Percentiles rank a stretch among this genome's conserved stretches.
These are phyloP conservation scores for Liparis tanakae DNA, from an alignment of 2,797 vertebrate genomes.

Conservation along the genomic window DNA sequence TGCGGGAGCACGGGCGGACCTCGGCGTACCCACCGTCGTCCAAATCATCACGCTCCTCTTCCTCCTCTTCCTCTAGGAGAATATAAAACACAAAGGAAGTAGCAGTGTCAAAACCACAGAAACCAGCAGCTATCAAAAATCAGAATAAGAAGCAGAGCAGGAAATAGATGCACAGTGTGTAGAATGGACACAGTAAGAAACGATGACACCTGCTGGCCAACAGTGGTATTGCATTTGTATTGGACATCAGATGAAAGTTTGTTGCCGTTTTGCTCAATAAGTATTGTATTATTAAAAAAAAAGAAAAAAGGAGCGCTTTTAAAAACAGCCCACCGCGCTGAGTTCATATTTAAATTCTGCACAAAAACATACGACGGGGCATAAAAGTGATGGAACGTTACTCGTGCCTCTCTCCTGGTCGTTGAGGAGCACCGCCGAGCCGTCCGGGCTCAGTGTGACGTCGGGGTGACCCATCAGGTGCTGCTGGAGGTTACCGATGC, in stretches of 20 bases:
- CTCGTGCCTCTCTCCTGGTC: constrained; percentile 44
- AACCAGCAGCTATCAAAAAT: neutral
- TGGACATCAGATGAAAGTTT: neutral
- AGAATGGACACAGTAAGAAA: neutral
- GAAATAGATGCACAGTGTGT: neutral
- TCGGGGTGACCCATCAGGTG: constrained; percentile 74
- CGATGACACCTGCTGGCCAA: neutral
- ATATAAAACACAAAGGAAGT: constrained; percentile 28
- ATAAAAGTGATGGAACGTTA: neutral
- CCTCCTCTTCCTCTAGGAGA: constrained; percentile 52
- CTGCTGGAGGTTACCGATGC: constrained; percentile 74
- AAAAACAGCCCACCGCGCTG: neutral
- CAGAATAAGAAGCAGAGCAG: neutral
- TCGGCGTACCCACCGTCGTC: constrained; percentile 55
- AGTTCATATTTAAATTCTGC: neutral
- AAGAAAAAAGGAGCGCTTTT: neutral
- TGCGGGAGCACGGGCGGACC: neutral
- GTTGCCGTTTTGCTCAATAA: neutral
- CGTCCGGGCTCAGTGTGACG: constrained; percentile 81
- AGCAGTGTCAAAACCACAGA: constrained; percentile 3
- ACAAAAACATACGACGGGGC: neutral
- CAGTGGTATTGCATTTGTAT: neutral
- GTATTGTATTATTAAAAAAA: neutral
- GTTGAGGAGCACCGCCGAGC: constrained; percentile 79
- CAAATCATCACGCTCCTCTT: neutral